Evolutionary conservation across 2,113 vertebrate species (phyloP), one percentile per base, ranked within the genome.

Genomic region (Uropsilus gracilis): DNA sequence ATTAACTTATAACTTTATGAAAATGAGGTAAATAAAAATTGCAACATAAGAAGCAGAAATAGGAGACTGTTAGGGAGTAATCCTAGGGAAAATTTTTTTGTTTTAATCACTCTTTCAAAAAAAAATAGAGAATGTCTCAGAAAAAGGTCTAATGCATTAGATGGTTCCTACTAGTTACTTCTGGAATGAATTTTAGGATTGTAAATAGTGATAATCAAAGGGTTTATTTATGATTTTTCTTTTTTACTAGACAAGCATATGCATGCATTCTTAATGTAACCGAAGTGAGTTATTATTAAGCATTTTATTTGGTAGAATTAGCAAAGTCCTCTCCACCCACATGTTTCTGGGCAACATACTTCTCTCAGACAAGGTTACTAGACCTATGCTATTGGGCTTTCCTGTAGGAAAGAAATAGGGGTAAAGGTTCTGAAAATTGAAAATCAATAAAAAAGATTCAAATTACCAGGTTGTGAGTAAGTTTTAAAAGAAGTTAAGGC

Each of bases 401-500:
- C 8, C 61, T 59, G 26, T 48, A 69, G 91, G 42, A 77, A 83
- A 75, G 53, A 89, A 22, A 22, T 55, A 90, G 50, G 13, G 86
- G 4, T 42, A 59, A 59, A 34, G 44, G 44, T 85, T 44, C 30
- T 72, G 17, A 73, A 88, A 84, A 93, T 84, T 95, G 86, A 93
- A 94, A 91, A 75, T 18, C 12, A 91, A 30, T 48, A 55, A 78
- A 93, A 55, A 90, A 24, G 48, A 77, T 85, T 92, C 87, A 53
- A 87, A 39, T 95, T 48, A 61, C 28, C 28, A 72, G 24, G 16
- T 86, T 87, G 39, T 84, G 78, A 86, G 63, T 93, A 84, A 89
- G 76, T 92, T 96, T 86, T 26, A 46, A 87, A 92, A 93, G 59
- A 83, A 48, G 24, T 81, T 81, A 85, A 87, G 80, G 18, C 72